Base-by-base conservation (phyloP, 2,113 vertebrate species). In the Excalfactoria chinensis region DNA sequence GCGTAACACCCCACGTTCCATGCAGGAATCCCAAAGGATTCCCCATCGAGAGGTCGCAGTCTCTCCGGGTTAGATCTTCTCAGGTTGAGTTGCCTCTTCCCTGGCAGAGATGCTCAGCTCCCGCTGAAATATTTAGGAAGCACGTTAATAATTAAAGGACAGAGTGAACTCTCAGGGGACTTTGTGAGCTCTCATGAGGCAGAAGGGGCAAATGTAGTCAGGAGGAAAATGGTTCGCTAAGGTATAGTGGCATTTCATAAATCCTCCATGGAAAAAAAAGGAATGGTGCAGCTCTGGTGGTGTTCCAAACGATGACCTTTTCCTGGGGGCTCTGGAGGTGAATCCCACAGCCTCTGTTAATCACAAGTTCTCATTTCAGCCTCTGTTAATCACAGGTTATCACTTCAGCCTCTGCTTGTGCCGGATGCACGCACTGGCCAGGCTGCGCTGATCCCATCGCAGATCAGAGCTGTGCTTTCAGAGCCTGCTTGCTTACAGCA, bases 71-170 rank as follows among this genome's bases (percentile, higher is more conserved):
- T 48, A 53, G 20, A 13, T n/a, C 18, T 51, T 28, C 7, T 3
- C 1, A 32, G 66, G 53, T 23, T 28, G 77, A 53, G 28, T 4
- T 67, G 64, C 1, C 2, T 63, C 40, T 37, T 58, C 7, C 46
- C 7, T 6, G 55, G 78, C 49, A 20, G n/a, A 59, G 55, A 4
- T 19, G 37, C 6, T 43, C 34, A 49, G 58, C 3, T 1, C 35
- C 15, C 64, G 6, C 59, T 60, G 67, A 70, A 89, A 77, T 77
- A 70, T 46, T 86, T 83, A 90, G 75, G 84, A 59, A 67, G 40
- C 10, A 20, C 35, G 51, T 85, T 85, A 60, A 85, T 85, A 86
- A 75, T 90, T 84, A 53, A 94, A 90, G 92, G 44, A 40, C 64
- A 73, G 83, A 8, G 17, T n/a, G 78, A 83, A 11, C n/a, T 77